Evolutionary conservation across 2,113 vertebrate genomes (phyloP).

Genomic region (Sapayoa aenigma): DNA sequence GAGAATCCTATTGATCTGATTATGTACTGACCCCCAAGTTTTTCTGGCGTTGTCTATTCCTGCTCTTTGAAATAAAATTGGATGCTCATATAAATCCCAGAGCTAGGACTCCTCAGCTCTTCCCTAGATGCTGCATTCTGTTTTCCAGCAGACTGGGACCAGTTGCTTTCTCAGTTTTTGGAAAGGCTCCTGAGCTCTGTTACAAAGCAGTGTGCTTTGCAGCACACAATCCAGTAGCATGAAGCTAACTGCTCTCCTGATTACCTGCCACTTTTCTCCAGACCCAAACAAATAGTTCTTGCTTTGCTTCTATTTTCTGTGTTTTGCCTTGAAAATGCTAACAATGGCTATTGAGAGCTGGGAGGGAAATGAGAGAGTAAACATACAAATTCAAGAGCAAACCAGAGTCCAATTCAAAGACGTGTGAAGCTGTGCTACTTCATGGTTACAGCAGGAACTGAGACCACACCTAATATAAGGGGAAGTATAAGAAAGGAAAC

Average conservation of each 20-base stretch:
- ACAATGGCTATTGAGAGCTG: background rate
- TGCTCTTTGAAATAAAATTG: background rate
- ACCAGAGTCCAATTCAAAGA: background rate
- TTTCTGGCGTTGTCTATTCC: background rate
- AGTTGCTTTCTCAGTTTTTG: background rate
- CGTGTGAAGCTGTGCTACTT: background rate
- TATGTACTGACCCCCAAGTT: background rate
- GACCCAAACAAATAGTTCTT: background rate
- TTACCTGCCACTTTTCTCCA: background rate
- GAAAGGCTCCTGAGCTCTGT: background rate
- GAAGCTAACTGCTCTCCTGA: background rate
- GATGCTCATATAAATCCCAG: background rate
- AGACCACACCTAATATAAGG: background rate
- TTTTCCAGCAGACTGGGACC: background rate
- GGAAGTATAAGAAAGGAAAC: background rate
- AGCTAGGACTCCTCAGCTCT: background rate
- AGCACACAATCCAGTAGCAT: background rate
- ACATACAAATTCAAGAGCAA: background rate
- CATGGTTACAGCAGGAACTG: background rate
- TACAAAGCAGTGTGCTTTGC: background rate
- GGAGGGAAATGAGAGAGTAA: background rate
- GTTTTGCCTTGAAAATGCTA: constrained; percentile 6
- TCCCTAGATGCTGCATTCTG: background rate
- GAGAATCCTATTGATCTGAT: background rate
- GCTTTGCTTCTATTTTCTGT: background rate